A percentile compares a stretch with the other conserved stretches of the same genome.
Conservation (phyloP, 2,113 vertebrate species). For the Varanus salvator region DNA sequence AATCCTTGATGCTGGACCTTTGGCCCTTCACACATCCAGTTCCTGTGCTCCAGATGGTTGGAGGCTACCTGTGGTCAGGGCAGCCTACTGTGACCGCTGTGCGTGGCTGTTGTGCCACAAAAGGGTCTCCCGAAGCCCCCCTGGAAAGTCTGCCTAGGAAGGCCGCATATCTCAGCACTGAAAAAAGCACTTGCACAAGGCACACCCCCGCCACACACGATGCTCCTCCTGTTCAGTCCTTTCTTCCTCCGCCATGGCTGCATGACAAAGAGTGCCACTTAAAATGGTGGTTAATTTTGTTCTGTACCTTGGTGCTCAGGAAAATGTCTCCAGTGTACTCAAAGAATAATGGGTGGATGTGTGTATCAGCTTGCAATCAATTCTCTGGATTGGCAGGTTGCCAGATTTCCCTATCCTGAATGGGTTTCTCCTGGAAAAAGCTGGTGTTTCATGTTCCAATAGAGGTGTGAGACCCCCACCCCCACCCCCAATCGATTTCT, state of each 20-base stretch:
- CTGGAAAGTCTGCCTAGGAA: rapidly evolving
- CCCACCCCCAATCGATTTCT: slow-evolving; percentile 63
- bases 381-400: neutral
- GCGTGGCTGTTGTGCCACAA: no score
- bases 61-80: neutral
- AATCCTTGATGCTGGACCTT: neutral
- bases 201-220: no score
- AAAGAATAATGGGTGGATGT: slow-evolving; percentile 9
- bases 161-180: slow-evolving; percentile 4
- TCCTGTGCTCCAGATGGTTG: neutral
- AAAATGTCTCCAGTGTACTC: slow-evolving; percentile 44
- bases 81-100: rapidly evolving
- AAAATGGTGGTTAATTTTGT: neutral
- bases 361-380: slow-evolving; percentile 20
- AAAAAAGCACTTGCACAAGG: neutral
- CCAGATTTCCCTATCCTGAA: slow-evolving; percentile 66
- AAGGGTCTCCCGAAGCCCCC: neutral
- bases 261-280: slow-evolving; percentile 10
- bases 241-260: neutral
- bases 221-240: neutral
- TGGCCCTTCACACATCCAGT: neutral
- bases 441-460: slow-evolving; percentile 71
- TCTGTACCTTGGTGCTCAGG: slow-evolving; percentile 52
- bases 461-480: slow-evolving; percentile 67
- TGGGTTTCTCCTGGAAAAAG: slow-evolving; percentile 69